These are phyloP conservation scores for Lerema accius DNA, from an alignment of 1,140 invertebrate species.

Conservation along the genomic window DNA sequence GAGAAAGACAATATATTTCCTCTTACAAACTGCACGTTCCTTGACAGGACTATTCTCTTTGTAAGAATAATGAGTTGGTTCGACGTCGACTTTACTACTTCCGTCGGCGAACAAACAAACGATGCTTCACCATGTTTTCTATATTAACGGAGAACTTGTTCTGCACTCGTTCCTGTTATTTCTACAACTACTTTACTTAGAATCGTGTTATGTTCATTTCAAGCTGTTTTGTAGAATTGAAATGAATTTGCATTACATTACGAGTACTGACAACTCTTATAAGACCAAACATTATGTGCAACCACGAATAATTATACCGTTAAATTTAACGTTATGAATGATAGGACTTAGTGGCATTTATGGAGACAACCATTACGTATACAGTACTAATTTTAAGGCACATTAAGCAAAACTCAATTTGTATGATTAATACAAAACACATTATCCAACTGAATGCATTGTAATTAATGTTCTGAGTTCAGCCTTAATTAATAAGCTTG, in stretches of 20 bases:
- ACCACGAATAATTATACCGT: too few species aligned
- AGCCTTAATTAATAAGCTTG: conserved; percentile 9
- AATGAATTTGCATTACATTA: too few species aligned
- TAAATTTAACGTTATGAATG: too few species aligned
- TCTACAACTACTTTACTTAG: background rate
- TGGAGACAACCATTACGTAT: background rate
- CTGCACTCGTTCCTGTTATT: background rate
- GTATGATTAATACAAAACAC: conserved; percentile 1
- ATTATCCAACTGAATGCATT: conserved; percentile 1
- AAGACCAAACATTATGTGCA: too few species aligned
- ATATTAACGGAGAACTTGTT: background rate
- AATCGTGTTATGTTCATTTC: background rate
- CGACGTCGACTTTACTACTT: conserved; percentile 8
- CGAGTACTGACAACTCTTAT: too few species aligned
- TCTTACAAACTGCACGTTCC: conserved; percentile 3
- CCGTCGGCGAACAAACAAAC: conserved; percentile 3
- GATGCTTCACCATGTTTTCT: background rate
- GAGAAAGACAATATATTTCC: conserved; percentile 13
- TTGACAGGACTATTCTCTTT: conserved; percentile 22
- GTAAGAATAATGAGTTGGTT: conserved; percentile 26
- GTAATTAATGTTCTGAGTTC: conserved; percentile 11
- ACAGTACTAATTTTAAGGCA: background rate
- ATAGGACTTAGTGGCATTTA: too few species aligned
- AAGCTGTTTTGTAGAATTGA: background rate
- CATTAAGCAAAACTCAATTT: background rate